These are phyloP conservation scores for Manis crassicaudata DNA, from an alignment of 2,797 vertebrate genomes.

Conservation along the genomic window DNA sequence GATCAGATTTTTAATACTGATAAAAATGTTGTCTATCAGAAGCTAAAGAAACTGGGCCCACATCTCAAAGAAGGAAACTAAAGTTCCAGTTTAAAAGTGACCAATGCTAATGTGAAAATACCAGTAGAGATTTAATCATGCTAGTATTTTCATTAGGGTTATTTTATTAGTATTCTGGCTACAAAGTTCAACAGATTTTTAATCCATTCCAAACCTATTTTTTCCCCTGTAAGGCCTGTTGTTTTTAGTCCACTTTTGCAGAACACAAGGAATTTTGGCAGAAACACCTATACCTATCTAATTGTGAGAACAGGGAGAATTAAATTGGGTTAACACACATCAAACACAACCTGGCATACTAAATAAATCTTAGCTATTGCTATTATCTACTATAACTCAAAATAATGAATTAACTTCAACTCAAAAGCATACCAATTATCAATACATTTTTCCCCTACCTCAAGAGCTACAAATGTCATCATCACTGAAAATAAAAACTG, in stretches of 20 bases:
- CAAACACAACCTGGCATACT: background rate
- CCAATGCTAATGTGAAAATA: background rate
- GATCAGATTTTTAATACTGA: background rate
- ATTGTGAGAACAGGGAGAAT: background rate
- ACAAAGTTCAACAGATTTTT: slow-evolving; percentile 10
- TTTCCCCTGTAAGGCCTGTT: background rate
- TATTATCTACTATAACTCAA: background rate
- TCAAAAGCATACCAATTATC: background rate
- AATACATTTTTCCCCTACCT: background rate
- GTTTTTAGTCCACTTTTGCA: background rate
- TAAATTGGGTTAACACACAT: background rate
- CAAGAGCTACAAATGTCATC: background rate
- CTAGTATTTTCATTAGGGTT: background rate
- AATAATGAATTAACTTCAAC: background rate
- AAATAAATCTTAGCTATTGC: background rate
- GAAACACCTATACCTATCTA: background rate
- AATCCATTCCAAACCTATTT: background rate
- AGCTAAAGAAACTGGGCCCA: background rate
- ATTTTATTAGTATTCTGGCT: background rate
- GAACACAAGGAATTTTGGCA: background rate
- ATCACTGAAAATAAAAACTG: background rate
- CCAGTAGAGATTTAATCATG: background rate
- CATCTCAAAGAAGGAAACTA: background rate
- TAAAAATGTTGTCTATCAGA: background rate
- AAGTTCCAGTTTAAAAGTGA: background rate